Percentiles rank a stretch among this genome's conserved stretches.
Conservation (phyloP, 2,113 vertebrate genomes). For the Callipepla squamata region DNA sequence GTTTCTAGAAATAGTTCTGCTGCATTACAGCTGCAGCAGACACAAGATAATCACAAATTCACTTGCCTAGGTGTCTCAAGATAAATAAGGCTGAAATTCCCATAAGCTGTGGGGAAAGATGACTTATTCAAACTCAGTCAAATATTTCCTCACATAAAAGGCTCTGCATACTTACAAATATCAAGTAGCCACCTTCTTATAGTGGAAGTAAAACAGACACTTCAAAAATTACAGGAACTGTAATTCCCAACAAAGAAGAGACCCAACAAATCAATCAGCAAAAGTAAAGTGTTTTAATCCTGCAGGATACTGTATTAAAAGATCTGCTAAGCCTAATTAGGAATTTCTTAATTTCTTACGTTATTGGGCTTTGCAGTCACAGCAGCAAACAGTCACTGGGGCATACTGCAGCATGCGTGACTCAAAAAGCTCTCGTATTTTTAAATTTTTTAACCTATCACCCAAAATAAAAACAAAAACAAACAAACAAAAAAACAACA, state of each 20-base stretch:
- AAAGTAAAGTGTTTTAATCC: not conserved
- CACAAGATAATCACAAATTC: not conserved
- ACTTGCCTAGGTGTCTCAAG: fast-evolving
- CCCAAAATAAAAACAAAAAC: not conserved
- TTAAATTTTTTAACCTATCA: not conserved
- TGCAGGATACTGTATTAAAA: not conserved
- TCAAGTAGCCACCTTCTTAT: not conserved
- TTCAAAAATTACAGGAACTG: not conserved
- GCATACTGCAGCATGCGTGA: not conserved
- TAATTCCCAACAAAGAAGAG: not conserved
- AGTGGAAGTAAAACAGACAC: not conserved
- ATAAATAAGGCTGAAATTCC: not conserved
- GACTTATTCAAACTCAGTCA: not conserved
- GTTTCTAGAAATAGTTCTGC: not conserved
- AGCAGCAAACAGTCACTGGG: not conserved
- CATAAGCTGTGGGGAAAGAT: not conserved
- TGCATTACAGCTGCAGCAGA: not conserved
- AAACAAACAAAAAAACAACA: too few relatives aligned
- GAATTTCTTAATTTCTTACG: not conserved
- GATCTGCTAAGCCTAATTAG: not conserved
- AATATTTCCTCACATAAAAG: not conserved
- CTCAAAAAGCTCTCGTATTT: not conserved
- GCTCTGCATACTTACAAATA: not conserved
- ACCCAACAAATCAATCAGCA: not conserved
- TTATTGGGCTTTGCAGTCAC: not conserved